phyloP scores from a whole-genome alignment of 2,888 invertebrate genomes.

The Teleogryllus oceanicus region DNA sequence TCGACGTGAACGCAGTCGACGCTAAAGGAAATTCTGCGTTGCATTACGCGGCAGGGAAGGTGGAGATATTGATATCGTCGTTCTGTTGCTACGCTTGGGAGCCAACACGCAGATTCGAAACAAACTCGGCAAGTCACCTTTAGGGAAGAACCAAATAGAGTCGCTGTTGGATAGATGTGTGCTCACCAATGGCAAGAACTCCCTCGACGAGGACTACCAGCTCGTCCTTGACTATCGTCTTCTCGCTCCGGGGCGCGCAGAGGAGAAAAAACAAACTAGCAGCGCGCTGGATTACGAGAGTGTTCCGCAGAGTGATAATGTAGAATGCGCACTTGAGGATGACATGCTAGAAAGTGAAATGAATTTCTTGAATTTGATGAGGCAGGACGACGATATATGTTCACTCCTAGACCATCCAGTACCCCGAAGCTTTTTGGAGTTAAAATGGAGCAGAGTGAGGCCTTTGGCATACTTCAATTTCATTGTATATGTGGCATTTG shows the following conservation, averaged over 20 bases:
- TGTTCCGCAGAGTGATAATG: background rate
- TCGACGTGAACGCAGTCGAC: conserved; percentile 61
- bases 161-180: conserved; percentile 71
- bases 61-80: background rate
- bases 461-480: background rate
- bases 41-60: conserved; percentile 65
- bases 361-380: background rate
- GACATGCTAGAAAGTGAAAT: background rate
- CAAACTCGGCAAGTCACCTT: background rate
- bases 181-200: conserved; percentile 60
- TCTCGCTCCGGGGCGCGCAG: conserved; percentile 48
- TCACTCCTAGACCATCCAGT: background rate
- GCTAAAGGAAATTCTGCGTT: conserved; percentile 65
- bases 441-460: background rate
- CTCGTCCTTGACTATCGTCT: conserved; percentile 71
- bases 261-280: background rate
- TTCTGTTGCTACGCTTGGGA: background rate
- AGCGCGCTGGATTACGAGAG: background rate
- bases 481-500: background rate
- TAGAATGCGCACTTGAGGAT: background rate
- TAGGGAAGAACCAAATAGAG: conserved; percentile 50
- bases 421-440: background rate
- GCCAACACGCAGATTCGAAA: background rate
- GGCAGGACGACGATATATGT: background rate
- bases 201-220: conserved; percentile 66